Evolutionary conservation across 1,140 invertebrate species (phyloP), one percentile per base, ranked within the genome.

Genomic region (Thaumatotibia leucotreta): DNA sequence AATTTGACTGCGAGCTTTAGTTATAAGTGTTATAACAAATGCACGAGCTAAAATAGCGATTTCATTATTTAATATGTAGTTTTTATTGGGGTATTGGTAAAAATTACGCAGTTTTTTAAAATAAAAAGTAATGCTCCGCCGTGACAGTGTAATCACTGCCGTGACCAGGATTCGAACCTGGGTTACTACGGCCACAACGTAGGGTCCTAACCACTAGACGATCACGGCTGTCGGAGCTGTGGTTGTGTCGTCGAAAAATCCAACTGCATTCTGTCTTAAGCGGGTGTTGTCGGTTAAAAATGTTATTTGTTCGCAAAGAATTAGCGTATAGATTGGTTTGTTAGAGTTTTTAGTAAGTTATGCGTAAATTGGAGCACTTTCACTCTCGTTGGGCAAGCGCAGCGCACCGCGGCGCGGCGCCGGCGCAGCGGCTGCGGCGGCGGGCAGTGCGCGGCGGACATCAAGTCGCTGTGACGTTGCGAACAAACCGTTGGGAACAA

Each of bases 131-230:
- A 54, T 27, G 63, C 67, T 69, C 65, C 70, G 45, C 76, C 76
- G 70, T 69, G 76, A 79, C 74, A 79, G 76, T 79, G 75, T 54
- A 65, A 4, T 64, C 68, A 72, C 80, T 84, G 82, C 82, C 82
- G 82, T 84, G 87, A 89, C 87, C 86, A 89, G 87, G 86, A 91
- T 83, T 87, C 86, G 88, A 89, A 88, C 87, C 87, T 88, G 87
- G 87, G 87, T 86, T 89, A 88, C 87, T 83, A 89, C 85, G 87
- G 87, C 87, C 85, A 89, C 87, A 89, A 89, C 87, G 87, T 89
- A 83, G 87, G 87, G 84, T 89, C 84, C 83, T 86, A 86, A 84
- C 81, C 83, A 86, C 81, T 83, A 83, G 81, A 86, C 83, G 83
- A 86, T 86, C 81, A 86, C 83, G 83, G 77, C 77, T 79, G 61